Evolutionary conservation across 2,888 invertebrate genomes (phyloP).

Genomic region (Tetranychus truncatus): DNA sequence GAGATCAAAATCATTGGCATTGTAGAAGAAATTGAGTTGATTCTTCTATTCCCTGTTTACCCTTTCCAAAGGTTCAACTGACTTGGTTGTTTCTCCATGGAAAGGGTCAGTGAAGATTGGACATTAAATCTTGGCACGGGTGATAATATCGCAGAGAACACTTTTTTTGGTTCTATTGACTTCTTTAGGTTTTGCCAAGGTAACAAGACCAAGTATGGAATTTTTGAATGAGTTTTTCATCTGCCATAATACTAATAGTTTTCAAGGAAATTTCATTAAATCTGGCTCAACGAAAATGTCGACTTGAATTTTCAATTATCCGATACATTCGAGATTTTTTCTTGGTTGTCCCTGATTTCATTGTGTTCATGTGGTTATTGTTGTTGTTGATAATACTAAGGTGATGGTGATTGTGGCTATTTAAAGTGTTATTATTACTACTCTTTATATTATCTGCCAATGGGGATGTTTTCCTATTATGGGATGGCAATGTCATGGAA

Average conservation of each 20-base stretch:
- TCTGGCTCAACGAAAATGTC: not conserved
- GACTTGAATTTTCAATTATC: slow-evolving; percentile 10
- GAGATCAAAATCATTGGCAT: slow-evolving; percentile 1
- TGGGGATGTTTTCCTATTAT: not conserved
- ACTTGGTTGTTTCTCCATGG: not conserved
- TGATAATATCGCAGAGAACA: too few species aligned
- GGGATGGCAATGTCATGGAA: slow-evolving; percentile 6
- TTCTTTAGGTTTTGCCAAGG: too few species aligned
- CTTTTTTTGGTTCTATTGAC: too few species aligned
- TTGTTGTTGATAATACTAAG: not conserved
- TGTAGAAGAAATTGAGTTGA: not conserved
- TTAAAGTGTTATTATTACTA: not conserved
- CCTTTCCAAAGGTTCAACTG: not conserved
- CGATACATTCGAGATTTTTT: not conserved
- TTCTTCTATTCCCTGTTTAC: not conserved
- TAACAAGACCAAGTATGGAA: not conserved
- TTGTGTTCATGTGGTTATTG: not conserved
- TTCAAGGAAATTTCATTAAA: not conserved
- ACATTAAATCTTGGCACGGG: too few species aligned
- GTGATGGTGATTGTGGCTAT: slow-evolving; percentile 2
- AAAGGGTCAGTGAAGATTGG: too few species aligned
- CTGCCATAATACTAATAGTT: not conserved
- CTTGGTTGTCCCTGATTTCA: not conserved
- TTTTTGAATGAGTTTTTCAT: not conserved
- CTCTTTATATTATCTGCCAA: not conserved